Evolutionary conservation across 2,113 vertebrate genomes (phyloP).

Genomic region (Microcebus ravelobensis): DNA sequence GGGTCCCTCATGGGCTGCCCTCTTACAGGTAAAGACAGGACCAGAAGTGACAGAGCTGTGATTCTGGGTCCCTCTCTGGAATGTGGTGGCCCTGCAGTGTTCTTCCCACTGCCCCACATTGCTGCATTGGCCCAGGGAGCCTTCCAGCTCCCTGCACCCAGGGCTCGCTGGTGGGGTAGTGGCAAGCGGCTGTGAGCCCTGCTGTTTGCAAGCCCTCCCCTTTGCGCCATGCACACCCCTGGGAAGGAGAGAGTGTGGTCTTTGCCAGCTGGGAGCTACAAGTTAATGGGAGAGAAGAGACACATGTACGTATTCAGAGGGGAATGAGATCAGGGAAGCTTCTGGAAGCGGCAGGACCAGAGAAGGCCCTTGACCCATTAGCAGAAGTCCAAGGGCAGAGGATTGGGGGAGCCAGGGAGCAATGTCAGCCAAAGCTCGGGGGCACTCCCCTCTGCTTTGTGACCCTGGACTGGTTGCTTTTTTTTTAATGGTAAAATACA

Average conservation of each 20-base stretch:
- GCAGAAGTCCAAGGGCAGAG: not conserved
- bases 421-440: not conserved
- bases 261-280: not conserved
- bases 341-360: not conserved
- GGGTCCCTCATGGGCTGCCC: not conserved
- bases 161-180: fast-evolving
- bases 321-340: not conserved
- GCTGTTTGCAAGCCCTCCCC: not conserved
- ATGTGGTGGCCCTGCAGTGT: not conserved
- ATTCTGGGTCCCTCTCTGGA: not conserved
- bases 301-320: not conserved
- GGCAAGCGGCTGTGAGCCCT: not conserved
- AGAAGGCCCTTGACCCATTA: not conserved
- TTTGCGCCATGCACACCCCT: not conserved
- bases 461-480: not conserved
- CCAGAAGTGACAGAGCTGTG: not conserved
- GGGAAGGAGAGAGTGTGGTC: not conserved
- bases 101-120: not conserved
- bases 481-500: not conserved
- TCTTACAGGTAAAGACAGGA: not conserved
- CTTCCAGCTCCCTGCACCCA: not conserved
- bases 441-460: not conserved
- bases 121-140: not conserved
- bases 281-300: not conserved
- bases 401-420: not conserved